Evolutionary conservation across 1,140 invertebrate species (phyloP), one percentile per base, ranked within the genome.

Genomic region (Drosophila insularis): DNA sequence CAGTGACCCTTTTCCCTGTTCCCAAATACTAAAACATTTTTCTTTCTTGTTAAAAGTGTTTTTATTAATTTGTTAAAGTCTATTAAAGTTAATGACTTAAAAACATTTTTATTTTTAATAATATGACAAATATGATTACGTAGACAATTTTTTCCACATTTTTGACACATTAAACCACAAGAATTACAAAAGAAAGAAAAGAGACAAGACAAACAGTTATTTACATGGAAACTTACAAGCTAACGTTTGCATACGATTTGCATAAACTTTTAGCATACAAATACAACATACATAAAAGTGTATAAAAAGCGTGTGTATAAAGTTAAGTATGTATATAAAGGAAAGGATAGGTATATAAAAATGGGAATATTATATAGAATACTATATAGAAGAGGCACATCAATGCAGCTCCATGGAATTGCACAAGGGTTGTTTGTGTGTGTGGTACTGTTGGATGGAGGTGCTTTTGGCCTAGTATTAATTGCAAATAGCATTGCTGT

Each of bases 51-150:
- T 46, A 71, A 46, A 53, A 56, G 27, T 19, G 39, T 40, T 65
- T 65, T 75, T 75, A 80, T 68, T 70, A 80, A 80, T 78, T 82
- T 80, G 63, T 80, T 86, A 73, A 75, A 61, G 59, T 71, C 80
- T 87, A 89, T 78, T 89, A 89, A 74, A 89, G 54, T 74, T 89
- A 89, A 89, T 89, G 84, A 89, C 84, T 89, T 89, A 89, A 65
- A 56, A 40, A 50, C 17, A 58, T 53, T 31, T 56, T 32, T 62
- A 65, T 58, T 23, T 23, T 23, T 6, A 21, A 67, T 63, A 27
- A 39, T 61, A 31, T 37, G 64, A 35, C 43, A 43, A 63, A 37
- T 73, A 71, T 60, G 17, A 77, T 70, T 74, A 60, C 65, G 37
- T 62, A 67, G 37, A 56, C 58, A 74, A 70, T 66, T 65, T 59